Evolutionary conservation across 2,797 vertebrate genomes (phyloP).

Genomic region (Cichlasoma orientale): DNA sequence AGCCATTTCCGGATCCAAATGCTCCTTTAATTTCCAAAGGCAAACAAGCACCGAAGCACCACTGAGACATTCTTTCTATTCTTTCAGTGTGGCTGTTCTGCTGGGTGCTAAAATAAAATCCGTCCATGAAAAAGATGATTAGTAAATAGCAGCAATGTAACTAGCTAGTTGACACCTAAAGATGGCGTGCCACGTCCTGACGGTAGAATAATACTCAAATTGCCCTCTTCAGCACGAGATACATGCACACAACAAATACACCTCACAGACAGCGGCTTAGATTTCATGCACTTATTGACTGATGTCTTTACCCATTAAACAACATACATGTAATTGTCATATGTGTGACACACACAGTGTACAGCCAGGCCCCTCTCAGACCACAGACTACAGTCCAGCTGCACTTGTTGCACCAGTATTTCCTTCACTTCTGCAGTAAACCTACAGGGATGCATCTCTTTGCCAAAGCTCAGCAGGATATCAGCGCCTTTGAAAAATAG

Average conservation of each 20-base stretch:
- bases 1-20: not conserved
- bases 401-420: too few species aligned
- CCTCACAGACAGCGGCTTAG: not conserved
- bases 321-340: too few species aligned
- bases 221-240: not conserved
- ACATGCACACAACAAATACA: not conserved
- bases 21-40: not conserved
- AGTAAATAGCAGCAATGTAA: not conserved
- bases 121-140: not conserved
- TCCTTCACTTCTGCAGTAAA: too few species aligned
- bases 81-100: fast-evolving
- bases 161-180: not conserved
- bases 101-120: not conserved
- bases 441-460: too few species aligned
- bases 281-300: not conserved
- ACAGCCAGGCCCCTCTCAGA: too few species aligned
- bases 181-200: not conserved
- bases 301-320: not conserved
- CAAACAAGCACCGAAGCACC: not conserved
- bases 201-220: not conserved
- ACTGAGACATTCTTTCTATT: too few species aligned
- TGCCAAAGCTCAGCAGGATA: too few species aligned
- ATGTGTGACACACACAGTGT: too few species aligned
- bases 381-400: too few species aligned
- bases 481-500: too few species aligned